Base-by-base conservation (phyloP, 2,797 vertebrate genomes). In the Rhinophrynus dorsalis region DNA sequence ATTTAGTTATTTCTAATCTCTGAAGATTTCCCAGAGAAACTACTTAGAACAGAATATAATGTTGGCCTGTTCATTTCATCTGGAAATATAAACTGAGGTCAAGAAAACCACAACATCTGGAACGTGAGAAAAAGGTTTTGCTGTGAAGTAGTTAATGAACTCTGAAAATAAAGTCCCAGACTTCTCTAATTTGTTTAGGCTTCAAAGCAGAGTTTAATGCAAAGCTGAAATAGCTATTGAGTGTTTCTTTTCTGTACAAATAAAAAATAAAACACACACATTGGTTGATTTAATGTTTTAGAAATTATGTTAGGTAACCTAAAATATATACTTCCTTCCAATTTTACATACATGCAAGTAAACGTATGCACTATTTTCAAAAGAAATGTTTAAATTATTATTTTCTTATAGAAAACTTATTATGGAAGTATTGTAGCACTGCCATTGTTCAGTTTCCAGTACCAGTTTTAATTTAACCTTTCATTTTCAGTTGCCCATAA, bases 181-280 rank as follows among this genome's bases (percentile, higher is more conserved):
- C 89, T 90, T 89, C 77, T 86, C 83, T 96, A 90, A 90, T 94
- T 94, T 94, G 89, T 93, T 92, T 91, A 90, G 91, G 88, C 92
- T 94, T 92, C 89, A 88, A 86, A 81, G 75, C 73, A 18, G 68
- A 84, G 80, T 82, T 78, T 83, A 83, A 82, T 40, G 77, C 15
- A 24, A 85, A 81, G 78, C 80, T 86, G 82, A 80, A 80, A 84
- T 81, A 83, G 37, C 54, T 50, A 79, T 77, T 77, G 79, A 87
- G 75, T 44, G 81, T 58, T 18, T 59, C 75, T 80, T 42, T 81
- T 72, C 76, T 76, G 74, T n/a, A n/a, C n/a, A n/a, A n/a, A n/a
- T n/a, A 81, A 86, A 78, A 78, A 83, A 74, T 59, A 74, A 79
- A 81, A 79, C 45, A 68, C 79, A 74, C 61, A 70, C 76, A 77